These are phyloP conservation scores for Halcyon smyrnensis DNA, from an alignment of 2,797 vertebrate species.

Conservation along the genomic window DNA sequence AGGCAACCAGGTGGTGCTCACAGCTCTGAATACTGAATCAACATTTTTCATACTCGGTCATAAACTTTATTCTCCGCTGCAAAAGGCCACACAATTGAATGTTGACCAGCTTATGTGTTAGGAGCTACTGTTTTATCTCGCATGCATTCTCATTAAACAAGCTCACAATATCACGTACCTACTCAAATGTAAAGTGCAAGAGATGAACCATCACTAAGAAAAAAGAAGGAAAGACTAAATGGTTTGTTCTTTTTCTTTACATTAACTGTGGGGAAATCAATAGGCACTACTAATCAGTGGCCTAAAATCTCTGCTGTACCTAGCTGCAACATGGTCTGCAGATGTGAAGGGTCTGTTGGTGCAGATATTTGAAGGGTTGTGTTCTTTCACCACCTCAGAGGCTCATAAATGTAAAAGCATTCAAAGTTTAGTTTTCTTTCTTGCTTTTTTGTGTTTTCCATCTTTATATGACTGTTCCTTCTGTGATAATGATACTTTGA, in stretches of 20 bases:
- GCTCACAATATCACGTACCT: background rate
- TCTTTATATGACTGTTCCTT: background rate
- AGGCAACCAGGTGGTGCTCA: background rate
- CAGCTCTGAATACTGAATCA: background rate
- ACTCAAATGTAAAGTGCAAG: background rate
- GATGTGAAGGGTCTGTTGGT: background rate
- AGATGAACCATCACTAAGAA: background rate
- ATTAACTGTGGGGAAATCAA: background rate
- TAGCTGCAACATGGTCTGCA: background rate
- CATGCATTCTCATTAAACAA: background rate
- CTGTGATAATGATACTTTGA: background rate
- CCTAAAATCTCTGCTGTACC: background rate
- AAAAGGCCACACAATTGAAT: background rate
- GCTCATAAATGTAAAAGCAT: background rate
- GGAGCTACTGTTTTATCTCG: background rate
- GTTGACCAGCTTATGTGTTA: background rate
- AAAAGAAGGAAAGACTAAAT: background rate
- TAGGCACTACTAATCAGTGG: background rate
- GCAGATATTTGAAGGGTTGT: background rate
- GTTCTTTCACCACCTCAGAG: background rate
- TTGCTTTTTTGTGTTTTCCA: background rate
- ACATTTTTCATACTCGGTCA: background rate
- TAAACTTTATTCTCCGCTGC: background rate
- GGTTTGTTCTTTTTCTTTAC: background rate
- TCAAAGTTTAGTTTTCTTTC: background rate